phyloP scores from a whole-genome alignment of 1,140 invertebrate genomes.

The Diabrotica virgifera region DNA sequence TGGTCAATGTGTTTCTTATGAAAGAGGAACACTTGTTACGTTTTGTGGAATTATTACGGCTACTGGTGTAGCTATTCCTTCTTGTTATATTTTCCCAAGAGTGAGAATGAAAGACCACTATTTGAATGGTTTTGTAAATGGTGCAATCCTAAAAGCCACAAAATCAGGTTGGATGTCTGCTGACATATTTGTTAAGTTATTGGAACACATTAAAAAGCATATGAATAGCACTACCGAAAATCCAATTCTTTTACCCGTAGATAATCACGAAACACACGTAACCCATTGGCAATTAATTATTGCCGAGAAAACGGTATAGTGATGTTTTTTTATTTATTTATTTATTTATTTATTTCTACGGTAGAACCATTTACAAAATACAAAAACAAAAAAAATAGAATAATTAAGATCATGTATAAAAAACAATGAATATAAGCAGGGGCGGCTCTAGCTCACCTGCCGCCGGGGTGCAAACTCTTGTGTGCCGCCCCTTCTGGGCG shows the following conservation, averaged over 20 bases:
- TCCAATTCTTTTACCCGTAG: slow-evolving; percentile 46
- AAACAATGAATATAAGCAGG: too few species aligned
- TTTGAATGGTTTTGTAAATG: slow-evolving; percentile 36
- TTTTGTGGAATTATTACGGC: slow-evolving; percentile 45
- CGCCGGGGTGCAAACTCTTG: too few species aligned
- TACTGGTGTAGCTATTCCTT: slow-evolving; percentile 45
- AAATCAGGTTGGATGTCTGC: slow-evolving; percentile 45
- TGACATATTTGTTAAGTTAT: not conserved
- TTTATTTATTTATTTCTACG: too few species aligned
- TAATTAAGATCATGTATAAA: too few species aligned
- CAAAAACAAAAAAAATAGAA: too few species aligned
- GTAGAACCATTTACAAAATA: too few species aligned
- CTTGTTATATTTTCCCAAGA: slow-evolving; percentile 45
- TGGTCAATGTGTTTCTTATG: slow-evolving; percentile 46
- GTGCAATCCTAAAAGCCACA: slow-evolving; percentile 48
- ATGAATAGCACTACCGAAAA: not conserved
- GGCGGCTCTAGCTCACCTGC: too few species aligned
- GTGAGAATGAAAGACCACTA: slow-evolving; percentile 46
- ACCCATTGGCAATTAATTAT: slow-evolving; percentile 32
- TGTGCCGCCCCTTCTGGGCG: too few species aligned
- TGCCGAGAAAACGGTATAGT: slow-evolving; percentile 42
- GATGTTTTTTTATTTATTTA: too few species aligned
- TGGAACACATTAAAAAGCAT: not conserved
- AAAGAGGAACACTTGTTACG: slow-evolving; percentile 47
- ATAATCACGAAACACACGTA: slow-evolving; percentile 48